A percentile compares a stretch with the other conserved stretches of the same genome.
Evolutionary conservation across 2,113 vertebrate species (phyloP).

Genomic region (Neomonachus schauinslandi): DNA sequence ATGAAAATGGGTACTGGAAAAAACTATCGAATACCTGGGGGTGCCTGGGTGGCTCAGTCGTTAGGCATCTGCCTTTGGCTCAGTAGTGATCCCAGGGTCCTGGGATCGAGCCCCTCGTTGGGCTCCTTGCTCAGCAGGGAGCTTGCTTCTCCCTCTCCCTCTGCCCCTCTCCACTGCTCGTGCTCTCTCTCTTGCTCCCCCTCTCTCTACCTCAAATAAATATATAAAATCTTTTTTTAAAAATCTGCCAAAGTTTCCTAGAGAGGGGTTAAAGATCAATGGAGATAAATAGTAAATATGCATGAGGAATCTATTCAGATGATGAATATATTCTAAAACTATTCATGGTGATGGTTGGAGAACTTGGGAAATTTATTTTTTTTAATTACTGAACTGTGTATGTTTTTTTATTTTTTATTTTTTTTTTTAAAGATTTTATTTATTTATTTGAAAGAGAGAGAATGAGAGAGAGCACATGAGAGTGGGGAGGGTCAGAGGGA

Average conservation of each 20-base stretch:
- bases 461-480: too few relatives aligned
- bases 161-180: too few relatives aligned
- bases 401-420: too few relatives aligned
- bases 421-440: too few relatives aligned
- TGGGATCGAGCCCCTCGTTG: neutral
- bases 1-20: neutral
- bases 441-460: too few relatives aligned
- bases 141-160: neutral
- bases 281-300: neutral
- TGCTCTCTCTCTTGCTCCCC: too few relatives aligned
- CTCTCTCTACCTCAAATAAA: too few relatives aligned
- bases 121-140: neutral
- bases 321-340: neutral
- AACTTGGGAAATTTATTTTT: neutral
- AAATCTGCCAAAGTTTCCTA: neutral
- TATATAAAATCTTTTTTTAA: neutral
- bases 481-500: too few relatives aligned
- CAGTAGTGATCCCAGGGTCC: too few relatives aligned
- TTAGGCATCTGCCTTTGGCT: neutral
- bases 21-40: neutral
- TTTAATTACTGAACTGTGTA: neutral
- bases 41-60: too few relatives aligned
- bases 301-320: neutral
- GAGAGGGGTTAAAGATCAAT: neutral
- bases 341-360: neutral